phyloP scores from a whole-genome alignment of 2,797 vertebrate species.

The Anas georgica region DNA sequence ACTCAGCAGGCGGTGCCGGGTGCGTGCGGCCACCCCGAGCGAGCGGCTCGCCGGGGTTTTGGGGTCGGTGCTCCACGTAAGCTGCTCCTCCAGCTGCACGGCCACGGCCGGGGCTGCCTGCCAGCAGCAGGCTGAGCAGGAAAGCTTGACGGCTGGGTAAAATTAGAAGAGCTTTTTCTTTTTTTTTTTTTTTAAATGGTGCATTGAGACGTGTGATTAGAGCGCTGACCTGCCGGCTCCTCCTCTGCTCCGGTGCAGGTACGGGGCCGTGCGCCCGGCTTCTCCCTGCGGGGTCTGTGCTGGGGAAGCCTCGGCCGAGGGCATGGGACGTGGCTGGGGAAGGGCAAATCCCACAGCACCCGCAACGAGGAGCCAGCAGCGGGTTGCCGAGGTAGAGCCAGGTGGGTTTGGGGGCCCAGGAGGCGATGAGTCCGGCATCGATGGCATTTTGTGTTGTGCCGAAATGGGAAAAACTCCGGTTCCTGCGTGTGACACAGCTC shows the following conservation, averaged over 20 bases:
- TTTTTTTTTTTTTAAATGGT: neutral
- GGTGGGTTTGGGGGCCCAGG: neutral
- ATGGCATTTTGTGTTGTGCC: neutral
- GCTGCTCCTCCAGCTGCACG: neutral
- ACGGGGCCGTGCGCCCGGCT: neutral
- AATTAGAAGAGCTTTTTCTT: neutral
- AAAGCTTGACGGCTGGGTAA: neutral
- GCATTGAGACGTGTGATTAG: neutral
- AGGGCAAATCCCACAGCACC: rapidly evolving
- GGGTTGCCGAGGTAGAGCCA: neutral
- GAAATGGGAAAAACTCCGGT: neutral
- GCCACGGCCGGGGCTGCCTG: neutral
- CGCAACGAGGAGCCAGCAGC: neutral
- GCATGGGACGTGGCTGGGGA: neutral
- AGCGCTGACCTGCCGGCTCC: neutral
- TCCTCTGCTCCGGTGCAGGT: neutral
- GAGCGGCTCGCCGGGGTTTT: neutral
- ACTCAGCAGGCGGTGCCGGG: neutral
- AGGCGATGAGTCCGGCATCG: neutral
- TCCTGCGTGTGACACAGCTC: rapidly evolving
- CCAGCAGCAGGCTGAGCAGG: rapidly evolving
- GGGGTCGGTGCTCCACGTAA: neutral
- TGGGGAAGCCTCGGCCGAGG: neutral
- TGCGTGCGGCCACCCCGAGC: rapidly evolving
- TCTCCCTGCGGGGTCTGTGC: neutral